Evolutionary conservation across 2,888 invertebrate genomes (phyloP), one percentile per base, ranked within the genome.

Genomic region (Spatulosminthurus flaviceps): DNA sequence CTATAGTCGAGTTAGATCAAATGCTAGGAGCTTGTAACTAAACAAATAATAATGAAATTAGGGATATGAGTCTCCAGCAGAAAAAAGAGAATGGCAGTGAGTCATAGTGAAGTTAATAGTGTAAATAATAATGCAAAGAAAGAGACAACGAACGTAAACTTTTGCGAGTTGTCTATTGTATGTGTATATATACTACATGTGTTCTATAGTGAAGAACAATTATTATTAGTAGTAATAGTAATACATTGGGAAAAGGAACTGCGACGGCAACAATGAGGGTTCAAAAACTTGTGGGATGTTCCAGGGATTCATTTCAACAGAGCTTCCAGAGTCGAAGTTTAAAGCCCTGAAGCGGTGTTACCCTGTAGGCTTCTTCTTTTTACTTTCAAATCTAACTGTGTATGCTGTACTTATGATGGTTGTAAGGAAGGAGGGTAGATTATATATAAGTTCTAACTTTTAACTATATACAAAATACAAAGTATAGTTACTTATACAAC

Each of bases 271-370:
- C 51, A 51, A n/a, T 51, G 51, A 51, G 51, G 16, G 51, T 4
- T 4, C 2, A 9, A 9, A 67, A 28, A 67, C 67, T 67, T 28
- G 73, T 43, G 24, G 43, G 73, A 24, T 73, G 73, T 73, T 73
- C 42, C 51, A 73, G 73, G 73, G 73, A 28, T 73, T 73, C 73
- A 73, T 73, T 73, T 73, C 42, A 24, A 13, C 51, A 51, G 51
- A 51, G 51, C 51, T 51, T 51, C 51, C 51, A 51, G 41, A 72
- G 51, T 51, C 73, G 26, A 51, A 60, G 21, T 41, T 73, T 7
- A 42, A 60, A 26, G 42, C 51, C 42, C 51, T 26, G 26, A 51
- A 34, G 42, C 41, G 42, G 22, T 73, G 19, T 73, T 34, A 41
- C 51, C 73, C 73, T 51, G 73, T 73, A 73, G 73, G 73, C 73